Percentiles rank a stretch among this genome's conserved stretches.
Evolutionary conservation across 2,113 vertebrate species (phyloP).

Genomic region (Colistium nudipinnis): DNA sequence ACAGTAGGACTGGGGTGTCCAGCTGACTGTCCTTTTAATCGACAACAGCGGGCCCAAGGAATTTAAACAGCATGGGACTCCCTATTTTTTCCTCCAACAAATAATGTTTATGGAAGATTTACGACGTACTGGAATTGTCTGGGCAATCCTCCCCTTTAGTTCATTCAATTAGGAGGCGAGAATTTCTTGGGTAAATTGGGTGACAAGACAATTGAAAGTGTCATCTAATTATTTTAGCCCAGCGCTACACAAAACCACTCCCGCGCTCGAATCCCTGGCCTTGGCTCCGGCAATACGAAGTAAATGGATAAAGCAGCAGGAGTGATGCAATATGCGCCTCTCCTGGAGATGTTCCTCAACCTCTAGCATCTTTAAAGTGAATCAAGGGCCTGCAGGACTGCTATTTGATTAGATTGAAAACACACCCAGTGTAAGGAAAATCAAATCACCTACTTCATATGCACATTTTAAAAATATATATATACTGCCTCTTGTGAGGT

Average conservation of each 20-base stretch:
- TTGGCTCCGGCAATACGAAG: constrained; percentile 66
- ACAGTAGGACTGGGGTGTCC: constrained; percentile 86
- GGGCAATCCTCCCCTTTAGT: constrained; percentile 70
- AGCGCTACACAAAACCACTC: constrained; percentile 53
- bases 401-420: constrained; percentile 79
- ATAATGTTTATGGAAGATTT: constrained; percentile 85
- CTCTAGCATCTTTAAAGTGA: constrained; percentile 78
- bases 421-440: constrained; percentile 64
- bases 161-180: constrained; percentile 80
- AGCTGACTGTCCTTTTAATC: constrained; percentile 87
- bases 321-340: constrained; percentile 77
- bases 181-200: constrained; percentile 76
- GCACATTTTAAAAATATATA: constrained; percentile 48
- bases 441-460: constrained; percentile 72
- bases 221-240: constrained; percentile 84
- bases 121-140: constrained; percentile 74
- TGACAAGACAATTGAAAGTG: constrained; percentile 82
- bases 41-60: constrained; percentile 82
- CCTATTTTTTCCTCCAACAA: constrained; percentile 69
- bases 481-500: constrained; percentile 65
- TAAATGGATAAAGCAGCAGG: constrained; percentile 83
- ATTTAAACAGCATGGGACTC: constrained; percentile 83
- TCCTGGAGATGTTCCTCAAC: constrained; percentile 76
- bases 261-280: constrained; percentile 58
- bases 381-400: constrained; percentile 77